These are phyloP conservation scores for Catotricha subobsoleta DNA, from an alignment of 2,888 invertebrate species.

Conservation along the genomic window DNA sequence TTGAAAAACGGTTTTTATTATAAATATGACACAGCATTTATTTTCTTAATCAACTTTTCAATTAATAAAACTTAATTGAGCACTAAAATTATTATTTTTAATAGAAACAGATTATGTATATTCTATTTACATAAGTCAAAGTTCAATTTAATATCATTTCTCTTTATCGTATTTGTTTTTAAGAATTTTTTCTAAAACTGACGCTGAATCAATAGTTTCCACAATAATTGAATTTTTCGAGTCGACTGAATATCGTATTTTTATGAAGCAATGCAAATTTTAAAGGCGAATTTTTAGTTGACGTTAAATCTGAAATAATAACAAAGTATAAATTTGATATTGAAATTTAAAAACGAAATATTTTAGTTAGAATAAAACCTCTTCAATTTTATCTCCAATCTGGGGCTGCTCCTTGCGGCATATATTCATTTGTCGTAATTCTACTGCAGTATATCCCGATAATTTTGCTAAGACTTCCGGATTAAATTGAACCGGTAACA, in stretches of 20 bases:
- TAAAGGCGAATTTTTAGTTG: too few relatives aligned
- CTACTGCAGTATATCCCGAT: not conserved
- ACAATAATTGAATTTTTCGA: slow-evolving; percentile 2
- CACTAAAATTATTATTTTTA: too few relatives aligned
- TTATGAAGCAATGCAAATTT: slow-evolving; percentile 1
- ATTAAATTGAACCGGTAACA: not conserved
- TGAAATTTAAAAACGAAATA: not conserved
- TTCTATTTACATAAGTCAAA: too few relatives aligned
- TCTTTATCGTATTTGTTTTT: too few relatives aligned
- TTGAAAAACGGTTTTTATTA: too few relatives aligned
- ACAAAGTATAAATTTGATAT: not conserved
- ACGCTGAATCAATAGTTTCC: slow-evolving; percentile 3
- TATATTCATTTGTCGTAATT: not conserved
- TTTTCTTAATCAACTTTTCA: too few relatives aligned
- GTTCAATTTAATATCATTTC: too few relatives aligned
- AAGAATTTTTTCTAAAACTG: not conserved
- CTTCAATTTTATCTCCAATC: not conserved
- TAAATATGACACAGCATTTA: too few relatives aligned
- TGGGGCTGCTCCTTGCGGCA: not conserved
- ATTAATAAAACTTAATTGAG: too few relatives aligned
- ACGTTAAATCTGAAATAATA: too few relatives aligned
- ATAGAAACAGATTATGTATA: too few relatives aligned
- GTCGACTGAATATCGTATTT: not conserved
- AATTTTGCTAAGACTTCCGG: not conserved
- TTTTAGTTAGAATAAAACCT: not conserved